Conservation (phyloP, 2,113 vertebrate species). For the Agelaius tricolor region DNA sequence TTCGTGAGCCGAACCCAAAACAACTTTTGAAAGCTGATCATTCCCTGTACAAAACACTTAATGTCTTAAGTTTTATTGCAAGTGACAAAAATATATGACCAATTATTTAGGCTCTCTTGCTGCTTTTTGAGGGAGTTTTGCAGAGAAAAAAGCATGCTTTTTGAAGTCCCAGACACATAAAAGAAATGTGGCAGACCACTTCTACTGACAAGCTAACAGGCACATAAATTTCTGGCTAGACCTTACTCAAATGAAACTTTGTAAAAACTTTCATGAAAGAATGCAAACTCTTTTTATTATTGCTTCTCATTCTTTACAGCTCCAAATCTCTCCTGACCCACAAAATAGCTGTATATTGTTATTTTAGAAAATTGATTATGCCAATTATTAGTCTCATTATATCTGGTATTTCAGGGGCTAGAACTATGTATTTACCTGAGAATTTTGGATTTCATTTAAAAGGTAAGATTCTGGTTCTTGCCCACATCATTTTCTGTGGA, state of each 20-base stretch:
- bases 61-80: conserved; percentile 29
- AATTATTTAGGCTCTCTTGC: conserved; percentile 40
- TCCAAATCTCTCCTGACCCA: conserved; percentile 14
- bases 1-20: neutral
- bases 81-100: conserved; percentile 44
- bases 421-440: conserved; percentile 1
- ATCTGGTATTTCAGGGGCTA: neutral
- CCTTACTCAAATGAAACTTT: neutral
- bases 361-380: conserved; percentile 9
- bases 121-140: conserved; percentile 37
- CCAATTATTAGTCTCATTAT: neutral
- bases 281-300: neutral
- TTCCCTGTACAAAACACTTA: conserved; percentile 13
- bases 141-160: conserved; percentile 1
- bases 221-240: neutral
- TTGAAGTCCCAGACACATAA: neutral
- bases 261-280: neutral
- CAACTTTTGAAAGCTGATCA: neutral
- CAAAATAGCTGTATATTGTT: neutral
- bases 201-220: conserved; percentile 25
- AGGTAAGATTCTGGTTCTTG: neutral
- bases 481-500: neutral
- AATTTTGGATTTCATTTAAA: neutral
- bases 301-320: neutral
- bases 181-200: neutral